Base-by-base conservation (phyloP, 30 jellyfish, hydroid and myxozoan genomes). In the Aurelia coerulea region DNA sequence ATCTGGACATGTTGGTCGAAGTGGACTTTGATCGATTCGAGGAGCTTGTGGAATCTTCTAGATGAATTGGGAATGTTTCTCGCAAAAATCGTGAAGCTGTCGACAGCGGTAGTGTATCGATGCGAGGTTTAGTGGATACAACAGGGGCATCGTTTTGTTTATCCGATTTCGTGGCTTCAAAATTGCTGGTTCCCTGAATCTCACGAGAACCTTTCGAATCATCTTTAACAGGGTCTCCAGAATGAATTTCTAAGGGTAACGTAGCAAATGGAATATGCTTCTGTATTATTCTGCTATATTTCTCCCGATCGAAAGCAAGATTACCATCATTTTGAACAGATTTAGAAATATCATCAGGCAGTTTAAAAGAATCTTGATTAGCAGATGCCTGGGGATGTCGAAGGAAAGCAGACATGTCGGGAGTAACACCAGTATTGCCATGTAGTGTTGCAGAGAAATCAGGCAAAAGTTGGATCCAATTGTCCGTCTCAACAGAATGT, bases 1-100 rank as follows among this genome's bases (percentile, higher is more conserved):
- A 86, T 23, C 64, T 51, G 16, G 89, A 8, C 80, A 86, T 62
- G 56, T 32, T 75, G n/a, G 88, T 65, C 62, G 71, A 53, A 74
- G 86, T 75, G 19, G 77, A 73, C 56, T 75, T 76, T 41, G 90
- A 76, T 9, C 50, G 10, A 56, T 65, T 64, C 23, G 88, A 42
- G 13, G 84, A 34, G n/a, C 64, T 29, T 39, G 72, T 32, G n/a
- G 85, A 19, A 7, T 73, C 68, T 50, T 49, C 88, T 6, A 75
- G 8, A 18, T 32, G 39, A 31, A 84, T 29, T 15, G 88, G 87
- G 10, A 33, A 49, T 54, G 88, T 73, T 41, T 84, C 93, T 63
- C 68, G 76, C 83, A 84, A 14, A 3, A 81, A 84, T 14, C 77
- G 15, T 2, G 64, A 18, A 33, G 19, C 11, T n/a, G 16, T 42